Conservation (phyloP, 1,140 invertebrate genomes). For the Brachionus rotundiformis region DNA sequence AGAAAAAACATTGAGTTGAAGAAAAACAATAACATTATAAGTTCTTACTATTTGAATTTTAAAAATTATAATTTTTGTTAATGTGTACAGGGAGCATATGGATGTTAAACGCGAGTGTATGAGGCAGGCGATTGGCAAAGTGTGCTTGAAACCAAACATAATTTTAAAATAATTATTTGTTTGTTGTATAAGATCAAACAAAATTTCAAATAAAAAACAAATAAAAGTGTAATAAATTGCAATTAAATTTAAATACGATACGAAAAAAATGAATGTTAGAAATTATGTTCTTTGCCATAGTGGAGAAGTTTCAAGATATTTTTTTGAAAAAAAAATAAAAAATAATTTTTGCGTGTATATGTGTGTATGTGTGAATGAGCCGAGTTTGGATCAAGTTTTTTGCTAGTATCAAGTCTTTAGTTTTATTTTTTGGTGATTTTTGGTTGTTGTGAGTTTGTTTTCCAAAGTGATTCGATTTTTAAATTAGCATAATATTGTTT, state of each 20-base stretch:
- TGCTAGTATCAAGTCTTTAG: slow-evolving; percentile 2
- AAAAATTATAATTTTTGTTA: slow-evolving; percentile 24
- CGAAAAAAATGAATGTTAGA: slow-evolving; percentile 41
- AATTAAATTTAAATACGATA: slow-evolving; percentile 34
- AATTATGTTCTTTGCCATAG: slow-evolving; percentile 24
- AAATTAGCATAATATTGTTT: slow-evolving; percentile 49
- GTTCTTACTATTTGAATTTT: slow-evolving; percentile 19
- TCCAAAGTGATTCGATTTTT: neutral
- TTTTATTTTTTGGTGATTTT: slow-evolving; percentile 2
- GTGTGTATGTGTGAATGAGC: slow-evolving; percentile 4
- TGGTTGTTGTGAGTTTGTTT: slow-evolving; percentile 3
- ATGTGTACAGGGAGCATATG: slow-evolving; percentile 10
- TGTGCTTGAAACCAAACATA: neutral
- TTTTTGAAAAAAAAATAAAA: neutral
- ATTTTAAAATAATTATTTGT: slow-evolving; percentile 44
- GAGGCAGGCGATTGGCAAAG: slow-evolving; percentile 10
- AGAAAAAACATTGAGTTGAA: slow-evolving; percentile 18
- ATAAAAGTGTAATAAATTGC: slow-evolving; percentile 49
- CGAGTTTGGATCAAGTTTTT: slow-evolving; percentile 12
- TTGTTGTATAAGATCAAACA: slow-evolving; percentile 28
- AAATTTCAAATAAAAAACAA: slow-evolving; percentile 30
- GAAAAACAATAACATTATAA: slow-evolving; percentile 48
- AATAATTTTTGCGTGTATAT: neutral
- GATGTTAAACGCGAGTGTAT: neutral
- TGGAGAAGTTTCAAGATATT: slow-evolving; percentile 31